phyloP scores from a whole-genome alignment of 2,113 vertebrate species.

The Drymodes brunneopygia region DNA sequence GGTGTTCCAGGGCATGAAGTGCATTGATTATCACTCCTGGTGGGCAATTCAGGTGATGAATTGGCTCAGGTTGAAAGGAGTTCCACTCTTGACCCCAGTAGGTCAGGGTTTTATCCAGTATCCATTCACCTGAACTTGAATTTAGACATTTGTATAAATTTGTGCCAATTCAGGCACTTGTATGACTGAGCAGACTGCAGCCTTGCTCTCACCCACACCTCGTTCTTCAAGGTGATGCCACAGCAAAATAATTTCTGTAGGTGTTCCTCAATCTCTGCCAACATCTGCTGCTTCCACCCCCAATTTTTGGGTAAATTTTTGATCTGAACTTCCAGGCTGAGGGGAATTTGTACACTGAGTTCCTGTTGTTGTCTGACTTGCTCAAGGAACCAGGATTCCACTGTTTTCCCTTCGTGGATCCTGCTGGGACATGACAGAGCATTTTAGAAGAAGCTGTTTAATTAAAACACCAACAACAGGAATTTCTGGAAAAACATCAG shows the following conservation, averaged over 20 bases:
- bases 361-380: background rate
- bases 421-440: background rate
- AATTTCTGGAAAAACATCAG: constrained; percentile 53
- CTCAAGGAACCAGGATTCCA: background rate
- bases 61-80: background rate
- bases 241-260: background rate
- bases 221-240: background rate
- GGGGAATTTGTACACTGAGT: background rate
- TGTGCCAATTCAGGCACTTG: background rate
- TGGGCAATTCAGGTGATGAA: background rate
- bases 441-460: background rate
- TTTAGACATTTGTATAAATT: background rate
- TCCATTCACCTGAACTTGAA: rapidly evolving
- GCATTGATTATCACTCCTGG: background rate
- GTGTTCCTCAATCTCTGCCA: background rate
- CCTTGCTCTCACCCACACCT: background rate
- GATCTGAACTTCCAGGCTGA: background rate
- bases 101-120: background rate
- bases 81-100: rapidly evolving
- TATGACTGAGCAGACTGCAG: background rate
- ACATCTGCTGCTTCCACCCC: background rate
- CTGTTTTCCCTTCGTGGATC: background rate
- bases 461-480: constrained; percentile 33
- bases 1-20: background rate
- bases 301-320: background rate